These are phyloP conservation scores for Pandemis heparana DNA, from an alignment of 2,888 invertebrate species.

Conservation along the genomic window DNA sequence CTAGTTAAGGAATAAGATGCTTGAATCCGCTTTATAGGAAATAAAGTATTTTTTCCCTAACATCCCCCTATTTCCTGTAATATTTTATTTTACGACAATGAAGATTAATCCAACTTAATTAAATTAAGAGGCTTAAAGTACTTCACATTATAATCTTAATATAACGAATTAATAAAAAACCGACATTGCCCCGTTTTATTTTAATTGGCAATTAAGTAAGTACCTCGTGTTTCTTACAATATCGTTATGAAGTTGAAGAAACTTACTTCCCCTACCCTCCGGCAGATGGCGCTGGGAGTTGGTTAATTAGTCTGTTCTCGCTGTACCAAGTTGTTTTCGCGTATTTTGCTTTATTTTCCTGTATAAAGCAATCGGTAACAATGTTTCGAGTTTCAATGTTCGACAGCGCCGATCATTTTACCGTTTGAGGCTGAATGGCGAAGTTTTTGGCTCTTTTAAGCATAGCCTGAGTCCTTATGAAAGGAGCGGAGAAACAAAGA, in stretches of 20 bases:
- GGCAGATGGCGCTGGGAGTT: slow-evolving; percentile 17
- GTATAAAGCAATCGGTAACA: slow-evolving; percentile 7
- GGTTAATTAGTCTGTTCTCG: slow-evolving; percentile 18
- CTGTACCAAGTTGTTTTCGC: slow-evolving; percentile 18
- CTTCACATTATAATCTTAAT: background rate
- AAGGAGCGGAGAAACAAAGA: background rate
- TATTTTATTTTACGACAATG: background rate
- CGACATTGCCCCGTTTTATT: background rate
- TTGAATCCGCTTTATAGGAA: too few relatives aligned
- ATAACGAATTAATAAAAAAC: slow-evolving; percentile 10
- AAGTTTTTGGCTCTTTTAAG: background rate
- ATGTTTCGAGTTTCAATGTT: slow-evolving; percentile 7
- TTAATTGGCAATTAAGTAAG: slow-evolving; percentile 21
- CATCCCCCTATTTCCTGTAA: background rate
- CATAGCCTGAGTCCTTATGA: background rate
- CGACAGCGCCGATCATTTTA: slow-evolving; percentile 1
- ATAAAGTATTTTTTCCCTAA: too few relatives aligned
- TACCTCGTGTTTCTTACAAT: slow-evolving; percentile 7
- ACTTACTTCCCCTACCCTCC: background rate
- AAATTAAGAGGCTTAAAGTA: background rate
- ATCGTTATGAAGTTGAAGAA: slow-evolving; percentile 6
- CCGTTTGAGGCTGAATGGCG: background rate
- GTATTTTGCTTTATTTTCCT: slow-evolving; percentile 11
- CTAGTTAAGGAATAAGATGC: too few relatives aligned
- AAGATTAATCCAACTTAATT: background rate